Evolutionary conservation across 2,797 vertebrate species (phyloP).

Genomic region (Sciaenops ocellatus): DNA sequence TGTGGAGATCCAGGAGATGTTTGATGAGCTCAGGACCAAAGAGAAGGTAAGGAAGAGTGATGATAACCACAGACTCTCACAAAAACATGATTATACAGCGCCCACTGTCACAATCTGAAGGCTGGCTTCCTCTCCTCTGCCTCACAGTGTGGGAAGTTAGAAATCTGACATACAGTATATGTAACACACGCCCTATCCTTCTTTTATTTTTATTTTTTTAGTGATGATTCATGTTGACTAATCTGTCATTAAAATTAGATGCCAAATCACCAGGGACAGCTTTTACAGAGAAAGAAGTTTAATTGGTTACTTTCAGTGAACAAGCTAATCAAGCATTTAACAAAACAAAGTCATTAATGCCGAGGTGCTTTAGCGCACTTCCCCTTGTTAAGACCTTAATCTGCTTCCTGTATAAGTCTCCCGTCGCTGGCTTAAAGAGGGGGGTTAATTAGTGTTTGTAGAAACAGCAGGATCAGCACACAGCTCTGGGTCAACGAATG

Average conservation of each 20-base stretch:
- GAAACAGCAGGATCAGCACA: slow-evolving; percentile 69
- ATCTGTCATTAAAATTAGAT: not conserved
- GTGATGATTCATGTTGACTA: not conserved
- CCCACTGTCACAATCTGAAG: not conserved
- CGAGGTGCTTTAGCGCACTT: slow-evolving; percentile 62
- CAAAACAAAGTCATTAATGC: slow-evolving; percentile 71
- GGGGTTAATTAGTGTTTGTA: slow-evolving; percentile 76
- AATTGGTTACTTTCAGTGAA: slow-evolving; percentile 68
- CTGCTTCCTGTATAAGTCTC: slow-evolving; percentile 74
- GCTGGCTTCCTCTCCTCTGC: not conserved
- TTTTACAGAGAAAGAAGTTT: slow-evolving; percentile 45
- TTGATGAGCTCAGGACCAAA: slow-evolving; percentile 95
- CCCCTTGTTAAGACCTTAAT: slow-evolving; percentile 81
- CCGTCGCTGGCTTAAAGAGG: slow-evolving; percentile 64
- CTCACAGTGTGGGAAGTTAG: not conserved
- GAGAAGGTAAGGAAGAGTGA: slow-evolving; percentile 90
- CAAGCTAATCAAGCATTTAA: slow-evolving; percentile 69
- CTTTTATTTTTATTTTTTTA: not conserved
- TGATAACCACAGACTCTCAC: not conserved
- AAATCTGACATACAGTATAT: not conserved
- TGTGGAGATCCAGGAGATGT: slow-evolving; percentile 98
- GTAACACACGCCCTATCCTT: not conserved
- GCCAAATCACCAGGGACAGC: slow-evolving; percentile 3
- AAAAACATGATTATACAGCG: not conserved
- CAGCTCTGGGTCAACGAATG: slow-evolving; percentile 47